Conservation (phyloP, 2,888 invertebrate species). For the Melangyna quadrimaculata region DNA sequence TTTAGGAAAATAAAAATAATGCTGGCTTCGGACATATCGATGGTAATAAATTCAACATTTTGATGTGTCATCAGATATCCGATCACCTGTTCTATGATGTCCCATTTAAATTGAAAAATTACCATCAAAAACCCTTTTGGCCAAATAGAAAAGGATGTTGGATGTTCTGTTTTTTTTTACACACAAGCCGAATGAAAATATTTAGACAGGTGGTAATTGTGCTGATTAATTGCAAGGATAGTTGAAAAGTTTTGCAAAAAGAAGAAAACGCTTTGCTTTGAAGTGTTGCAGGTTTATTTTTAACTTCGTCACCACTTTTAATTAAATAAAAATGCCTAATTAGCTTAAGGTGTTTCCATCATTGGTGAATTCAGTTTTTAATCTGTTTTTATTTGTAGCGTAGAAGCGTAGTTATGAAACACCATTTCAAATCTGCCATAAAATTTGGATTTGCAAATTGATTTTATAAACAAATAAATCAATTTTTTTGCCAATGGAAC, state of each 20-base stretch:
- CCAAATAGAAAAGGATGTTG: conserved; percentile 28
- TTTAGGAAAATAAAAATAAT: neutral
- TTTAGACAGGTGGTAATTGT: neutral
- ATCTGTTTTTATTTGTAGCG: no score
- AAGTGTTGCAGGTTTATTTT: no score
- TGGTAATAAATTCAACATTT: conserved; percentile 62
- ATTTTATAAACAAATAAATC: no score
- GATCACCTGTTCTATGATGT: conserved; percentile 58
- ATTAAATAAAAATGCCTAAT: no score
- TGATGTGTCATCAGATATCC: conserved; percentile 67
- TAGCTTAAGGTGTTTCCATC: no score
- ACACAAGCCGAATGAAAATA: no score
- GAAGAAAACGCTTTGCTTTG: neutral
- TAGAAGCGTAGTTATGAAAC: no score
- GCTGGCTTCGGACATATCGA: neutral
- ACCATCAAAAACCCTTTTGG: conserved; percentile 37
- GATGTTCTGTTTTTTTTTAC: neutral
- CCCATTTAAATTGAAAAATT: conserved; percentile 49
- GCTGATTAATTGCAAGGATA: neutral
- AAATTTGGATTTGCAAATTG: no score
- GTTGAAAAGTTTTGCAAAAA: neutral
- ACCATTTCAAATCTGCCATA: no score
- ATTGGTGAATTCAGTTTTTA: no score
- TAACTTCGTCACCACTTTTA: no score
- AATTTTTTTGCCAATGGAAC: no score